A percentile compares a stretch with the other conserved stretches of the same genome.
These are phyloP conservation scores for Corapipo altera DNA, from an alignment of 2,113 vertebrate genomes.

Conservation along the genomic window DNA sequence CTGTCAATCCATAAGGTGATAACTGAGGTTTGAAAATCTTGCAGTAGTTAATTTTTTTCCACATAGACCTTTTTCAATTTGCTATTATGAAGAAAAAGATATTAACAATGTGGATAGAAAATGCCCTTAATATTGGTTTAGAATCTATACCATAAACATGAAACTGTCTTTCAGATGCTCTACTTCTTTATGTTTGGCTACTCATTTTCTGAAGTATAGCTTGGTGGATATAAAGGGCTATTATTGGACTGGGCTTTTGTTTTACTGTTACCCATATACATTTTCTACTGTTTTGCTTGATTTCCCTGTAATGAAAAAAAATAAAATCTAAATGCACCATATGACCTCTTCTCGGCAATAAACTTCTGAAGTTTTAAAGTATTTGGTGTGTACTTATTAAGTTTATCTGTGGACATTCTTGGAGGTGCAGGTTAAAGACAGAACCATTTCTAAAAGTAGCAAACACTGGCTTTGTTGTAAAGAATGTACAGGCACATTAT, in stretches of 20 bases:
- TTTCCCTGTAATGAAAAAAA: slow-evolving; percentile 59
- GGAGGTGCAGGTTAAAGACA: neutral
- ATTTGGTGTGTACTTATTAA: slow-evolving; percentile 39
- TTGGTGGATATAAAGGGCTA: slow-evolving; percentile 42
- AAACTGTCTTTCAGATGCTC: slow-evolving; percentile 7
- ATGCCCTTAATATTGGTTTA: slow-evolving; percentile 7
- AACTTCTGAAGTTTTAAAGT: slow-evolving; percentile 73
- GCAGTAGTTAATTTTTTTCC: neutral
- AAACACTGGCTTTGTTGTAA: neutral
- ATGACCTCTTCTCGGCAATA: slow-evolving; percentile 76
- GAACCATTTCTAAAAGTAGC: neutral
- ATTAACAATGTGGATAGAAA: neutral
- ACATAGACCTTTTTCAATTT: slow-evolving; percentile 10
- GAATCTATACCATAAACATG: neutral
- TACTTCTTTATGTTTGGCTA: slow-evolving; percentile 12
- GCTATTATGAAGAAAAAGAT: neutral
- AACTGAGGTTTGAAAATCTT: neutral
- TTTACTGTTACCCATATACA: slow-evolving; percentile 25
- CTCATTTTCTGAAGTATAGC: slow-evolving; percentile 50
- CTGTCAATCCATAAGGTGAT: neutral
- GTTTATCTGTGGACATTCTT: neutral
- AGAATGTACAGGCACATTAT: neutral
- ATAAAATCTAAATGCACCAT: slow-evolving; percentile 42
- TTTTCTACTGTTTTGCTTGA: slow-evolving; percentile 71
- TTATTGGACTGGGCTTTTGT: slow-evolving; percentile 52